These are phyloP conservation scores for Lacanobia oleracea DNA, from an alignment of 2,888 invertebrate genomes.

Conservation along the genomic window DNA sequence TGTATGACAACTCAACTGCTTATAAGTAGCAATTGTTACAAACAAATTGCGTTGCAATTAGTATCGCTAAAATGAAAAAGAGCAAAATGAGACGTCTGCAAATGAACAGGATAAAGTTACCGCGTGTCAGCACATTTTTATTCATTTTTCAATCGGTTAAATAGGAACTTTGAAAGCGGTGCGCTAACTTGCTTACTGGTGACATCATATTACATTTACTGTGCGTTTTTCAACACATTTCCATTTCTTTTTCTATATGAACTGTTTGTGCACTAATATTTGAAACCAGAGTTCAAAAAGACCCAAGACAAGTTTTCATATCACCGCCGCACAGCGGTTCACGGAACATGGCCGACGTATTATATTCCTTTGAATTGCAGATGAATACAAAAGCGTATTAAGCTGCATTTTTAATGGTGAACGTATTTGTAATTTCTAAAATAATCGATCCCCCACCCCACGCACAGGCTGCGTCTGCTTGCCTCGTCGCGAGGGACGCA, in stretches of 20 bases:
- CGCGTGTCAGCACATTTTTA: neutral
- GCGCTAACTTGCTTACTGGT: neutral
- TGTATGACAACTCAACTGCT: neutral
- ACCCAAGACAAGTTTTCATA: neutral
- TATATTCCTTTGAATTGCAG: slow-evolving; percentile 53
- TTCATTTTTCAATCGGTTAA: slow-evolving; percentile 2
- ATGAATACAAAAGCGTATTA: slow-evolving; percentile 52
- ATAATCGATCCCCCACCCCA: slow-evolving; percentile 83
- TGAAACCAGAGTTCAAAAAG: neutral
- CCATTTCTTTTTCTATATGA: neutral
- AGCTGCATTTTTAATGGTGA: slow-evolving; percentile 61
- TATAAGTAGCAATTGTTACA: slow-evolving; percentile 5
- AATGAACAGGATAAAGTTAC: slow-evolving; percentile 2
- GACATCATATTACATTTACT: neutral
- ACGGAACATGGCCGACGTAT: slow-evolving; percentile 10
- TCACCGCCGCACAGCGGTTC: slow-evolving; percentile 3
- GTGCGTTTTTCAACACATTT: neutral
- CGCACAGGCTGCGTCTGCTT: slow-evolving; percentile 77
- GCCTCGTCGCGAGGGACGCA: slow-evolving; percentile 76
- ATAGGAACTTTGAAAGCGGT: neutral
- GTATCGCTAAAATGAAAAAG: slow-evolving; percentile 8
- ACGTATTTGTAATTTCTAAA: slow-evolving; percentile 77
- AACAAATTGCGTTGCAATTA: neutral
- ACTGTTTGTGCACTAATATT: neutral
- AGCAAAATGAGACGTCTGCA: neutral